These are phyloP conservation scores for Helicorthomorpha holstii DNA, from an alignment of 1,140 invertebrate genomes.

Conservation along the genomic window DNA sequence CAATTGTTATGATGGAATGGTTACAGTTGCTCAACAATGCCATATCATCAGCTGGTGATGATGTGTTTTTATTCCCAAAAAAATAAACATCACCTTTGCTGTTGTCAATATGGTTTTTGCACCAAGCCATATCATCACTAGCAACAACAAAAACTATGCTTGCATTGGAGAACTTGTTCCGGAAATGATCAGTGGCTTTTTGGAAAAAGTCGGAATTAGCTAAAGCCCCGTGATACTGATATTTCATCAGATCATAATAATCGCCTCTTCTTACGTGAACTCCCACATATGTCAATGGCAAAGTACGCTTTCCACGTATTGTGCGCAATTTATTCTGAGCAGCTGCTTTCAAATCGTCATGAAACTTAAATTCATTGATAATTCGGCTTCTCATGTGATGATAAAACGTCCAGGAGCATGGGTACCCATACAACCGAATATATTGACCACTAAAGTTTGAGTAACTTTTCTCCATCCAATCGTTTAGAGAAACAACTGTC, in stretches of 20 bases:
- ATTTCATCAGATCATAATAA: constrained; percentile 33
- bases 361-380: neutral
- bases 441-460: neutral
- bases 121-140: constrained; percentile 43
- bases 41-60: constrained; percentile 17
- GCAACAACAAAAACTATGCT: constrained; percentile 40
- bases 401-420: constrained; percentile 7
- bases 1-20: constrained; percentile 22
- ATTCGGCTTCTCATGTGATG: constrained; percentile 3
- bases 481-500: constrained; percentile 11
- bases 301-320: neutral
- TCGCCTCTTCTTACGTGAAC: constrained; percentile 42
- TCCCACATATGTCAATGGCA: constrained; percentile 28
- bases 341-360: neutral
- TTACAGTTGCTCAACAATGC: constrained; percentile 20
- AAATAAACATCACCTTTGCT: constrained; percentile 27
- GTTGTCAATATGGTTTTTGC: constrained; percentile 21
- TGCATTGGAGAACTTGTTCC: constrained; percentile 26
- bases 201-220: constrained; percentile 27
- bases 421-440: neutral
- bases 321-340: neutral
- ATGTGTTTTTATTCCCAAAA: constrained; percentile 26
- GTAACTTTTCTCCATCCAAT: constrained; percentile 11
- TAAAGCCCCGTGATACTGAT: constrained; percentile 14
- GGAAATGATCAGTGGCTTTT: constrained; percentile 37